These are phyloP conservation scores for Phalloptychus januarius DNA, from an alignment of 2,797 vertebrate genomes.

Conservation along the genomic window DNA sequence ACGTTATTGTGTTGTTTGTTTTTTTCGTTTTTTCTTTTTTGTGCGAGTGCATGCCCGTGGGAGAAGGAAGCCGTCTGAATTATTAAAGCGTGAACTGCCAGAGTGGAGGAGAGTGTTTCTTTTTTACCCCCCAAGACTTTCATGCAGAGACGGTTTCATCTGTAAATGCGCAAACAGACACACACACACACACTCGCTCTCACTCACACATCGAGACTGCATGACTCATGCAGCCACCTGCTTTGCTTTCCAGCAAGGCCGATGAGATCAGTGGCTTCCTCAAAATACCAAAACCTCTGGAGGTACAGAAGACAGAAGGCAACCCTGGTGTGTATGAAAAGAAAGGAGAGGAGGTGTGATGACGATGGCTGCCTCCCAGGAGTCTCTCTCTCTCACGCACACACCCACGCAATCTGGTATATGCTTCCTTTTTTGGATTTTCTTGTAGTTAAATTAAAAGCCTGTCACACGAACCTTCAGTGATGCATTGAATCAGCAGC, in stretches of 20 bases:
- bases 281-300: slow-evolving; percentile 60
- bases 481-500: not conserved
- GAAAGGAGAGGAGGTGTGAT: slow-evolving; percentile 62
- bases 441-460: not conserved
- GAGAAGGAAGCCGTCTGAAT: slow-evolving; percentile 56
- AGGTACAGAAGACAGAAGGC: slow-evolving; percentile 33
- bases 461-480: not conserved
- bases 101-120: slow-evolving; percentile 59
- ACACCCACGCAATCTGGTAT: slow-evolving; percentile 6
- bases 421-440: not conserved
- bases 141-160: slow-evolving; percentile 40
- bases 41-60: slow-evolving; percentile 10
- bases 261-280: slow-evolving; percentile 71
- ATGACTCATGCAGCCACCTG: slow-evolving; percentile 70
- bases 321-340: slow-evolving; percentile 26
- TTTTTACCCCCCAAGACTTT: slow-evolving; percentile 59
- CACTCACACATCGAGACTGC: slow-evolving; percentile 13
- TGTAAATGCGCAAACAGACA: slow-evolving; percentile 12
- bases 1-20: slow-evolving; percentile 1
- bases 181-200: slow-evolving; percentile 11
- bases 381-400: slow-evolving; percentile 28
- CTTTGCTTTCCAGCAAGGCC: slow-evolving; percentile 65
- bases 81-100: slow-evolving; percentile 76
- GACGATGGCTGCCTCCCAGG: slow-evolving; percentile 58
- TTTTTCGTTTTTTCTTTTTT: not conserved